These are phyloP conservation scores for Chymomyza caudatula DNA, from an alignment of 2,888 invertebrate genomes.

Conservation along the genomic window DNA sequence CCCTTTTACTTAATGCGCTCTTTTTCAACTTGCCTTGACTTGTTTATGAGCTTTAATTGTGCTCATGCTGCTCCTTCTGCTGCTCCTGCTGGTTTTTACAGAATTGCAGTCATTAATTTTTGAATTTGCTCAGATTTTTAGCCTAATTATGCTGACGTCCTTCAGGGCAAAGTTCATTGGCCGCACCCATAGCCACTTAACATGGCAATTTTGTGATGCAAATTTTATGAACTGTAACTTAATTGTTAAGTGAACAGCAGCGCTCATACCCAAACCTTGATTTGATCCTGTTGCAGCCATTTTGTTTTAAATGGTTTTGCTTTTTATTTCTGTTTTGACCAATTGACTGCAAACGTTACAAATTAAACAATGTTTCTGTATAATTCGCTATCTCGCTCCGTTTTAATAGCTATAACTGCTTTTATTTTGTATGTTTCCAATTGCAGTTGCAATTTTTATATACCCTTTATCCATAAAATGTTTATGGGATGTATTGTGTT, in stretches of 20 bases:
- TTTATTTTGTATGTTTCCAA: slow-evolving; percentile 18
- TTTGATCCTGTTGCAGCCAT: slow-evolving; percentile 21
- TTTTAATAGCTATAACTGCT: slow-evolving; percentile 7
- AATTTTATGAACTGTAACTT: slow-evolving; percentile 62
- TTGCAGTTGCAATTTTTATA: slow-evolving; percentile 48
- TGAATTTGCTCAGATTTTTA: background rate
- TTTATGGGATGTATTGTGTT: too few relatives aligned
- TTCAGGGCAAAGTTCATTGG: slow-evolving; percentile 3
- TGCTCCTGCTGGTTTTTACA: slow-evolving; percentile 6
- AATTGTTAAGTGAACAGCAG: slow-evolving; percentile 44
- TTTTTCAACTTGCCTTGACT: slow-evolving; percentile 37
- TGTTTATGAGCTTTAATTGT: slow-evolving; percentile 49
- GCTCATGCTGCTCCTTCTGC: slow-evolving; percentile 12
- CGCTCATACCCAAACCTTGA: slow-evolving; percentile 6
- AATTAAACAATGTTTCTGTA: background rate
- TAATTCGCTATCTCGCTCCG: background rate
- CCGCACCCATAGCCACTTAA: slow-evolving; percentile 1
- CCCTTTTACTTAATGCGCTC: slow-evolving; percentile 23
- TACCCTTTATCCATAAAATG: background rate
- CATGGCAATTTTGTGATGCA: slow-evolving; percentile 35
- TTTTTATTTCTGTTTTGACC: slow-evolving; percentile 37
- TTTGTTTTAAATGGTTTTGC: slow-evolving; percentile 57
- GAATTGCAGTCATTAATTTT: background rate
- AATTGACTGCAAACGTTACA: slow-evolving; percentile 47
- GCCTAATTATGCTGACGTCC: slow-evolving; percentile 20